Conservation (phyloP, 37 sponge, comb jelly and placozoan genomes). For the Amphimedon queenslandica region DNA sequence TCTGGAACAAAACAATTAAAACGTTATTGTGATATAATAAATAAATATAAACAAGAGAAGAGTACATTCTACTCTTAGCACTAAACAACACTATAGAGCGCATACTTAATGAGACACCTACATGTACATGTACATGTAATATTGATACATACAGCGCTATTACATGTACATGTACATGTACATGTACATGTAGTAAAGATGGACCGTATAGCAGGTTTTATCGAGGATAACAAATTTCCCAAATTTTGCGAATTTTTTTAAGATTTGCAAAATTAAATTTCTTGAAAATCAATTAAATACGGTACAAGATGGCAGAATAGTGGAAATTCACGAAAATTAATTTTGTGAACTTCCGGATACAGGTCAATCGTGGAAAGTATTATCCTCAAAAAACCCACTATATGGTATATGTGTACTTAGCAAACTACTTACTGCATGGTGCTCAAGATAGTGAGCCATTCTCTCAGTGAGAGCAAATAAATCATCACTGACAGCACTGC, state of each 20-base stretch:
- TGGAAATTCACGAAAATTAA: conserved; percentile 6
- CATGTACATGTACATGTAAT: conserved; percentile 2
- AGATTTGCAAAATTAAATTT: too few species aligned
- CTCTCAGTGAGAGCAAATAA: background rate
- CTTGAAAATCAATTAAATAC: too few species aligned
- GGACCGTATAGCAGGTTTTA: too few species aligned
- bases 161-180: conserved; percentile 3
- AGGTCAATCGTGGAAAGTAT: too few species aligned
- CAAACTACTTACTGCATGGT: background rate
- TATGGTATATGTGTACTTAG: background rate
- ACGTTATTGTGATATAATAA: too few species aligned
- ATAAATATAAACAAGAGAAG: too few species aligned
- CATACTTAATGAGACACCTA: background rate
- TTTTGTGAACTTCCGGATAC: too few species aligned
- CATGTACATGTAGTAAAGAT: background rate
- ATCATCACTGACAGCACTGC: background rate
- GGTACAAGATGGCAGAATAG: background rate
- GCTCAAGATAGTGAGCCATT: background rate
- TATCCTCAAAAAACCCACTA: too few species aligned
- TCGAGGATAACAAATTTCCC: too few species aligned
- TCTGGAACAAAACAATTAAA: too few species aligned
- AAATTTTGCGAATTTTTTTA: too few species aligned
- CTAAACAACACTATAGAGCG: background rate
- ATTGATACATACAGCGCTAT: background rate
- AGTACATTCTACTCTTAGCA: too few species aligned